These are phyloP conservation scores for Psix sp. DNA, from an alignment of 1,140 invertebrate genomes.

Conservation along the genomic window DNA sequence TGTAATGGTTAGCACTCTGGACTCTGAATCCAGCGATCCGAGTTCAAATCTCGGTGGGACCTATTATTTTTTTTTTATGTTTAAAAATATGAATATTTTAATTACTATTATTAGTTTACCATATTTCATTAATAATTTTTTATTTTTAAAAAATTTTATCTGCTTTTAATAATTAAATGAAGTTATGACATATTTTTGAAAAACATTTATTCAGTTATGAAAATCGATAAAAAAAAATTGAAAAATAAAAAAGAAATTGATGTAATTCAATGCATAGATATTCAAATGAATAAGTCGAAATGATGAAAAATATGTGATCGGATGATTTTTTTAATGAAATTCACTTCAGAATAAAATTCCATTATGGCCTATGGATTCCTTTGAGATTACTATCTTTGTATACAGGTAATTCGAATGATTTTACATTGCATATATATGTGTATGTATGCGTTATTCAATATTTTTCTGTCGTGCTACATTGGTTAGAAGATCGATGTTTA, in stretches of 20 bases:
- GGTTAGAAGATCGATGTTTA: slow-evolving; percentile 58
- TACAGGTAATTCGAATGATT: slow-evolving; percentile 21
- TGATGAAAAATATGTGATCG: not conserved
- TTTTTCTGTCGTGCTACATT: slow-evolving; percentile 35
- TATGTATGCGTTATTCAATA: slow-evolving; percentile 39
- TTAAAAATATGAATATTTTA: not conserved
- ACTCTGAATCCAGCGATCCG: slow-evolving; percentile 88
- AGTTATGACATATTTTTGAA: too few species aligned
- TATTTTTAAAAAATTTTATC: not conserved
- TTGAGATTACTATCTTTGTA: slow-evolving; percentile 24
- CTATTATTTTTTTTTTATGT: slow-evolving; percentile 43
- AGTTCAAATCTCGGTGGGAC: slow-evolving; percentile 82
- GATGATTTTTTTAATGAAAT: not conserved
- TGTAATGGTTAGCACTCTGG: slow-evolving; percentile 80
- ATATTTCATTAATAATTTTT: not conserved
- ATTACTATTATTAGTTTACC: not conserved
- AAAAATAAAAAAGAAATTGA: too few species aligned
- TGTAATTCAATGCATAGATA: too few species aligned
- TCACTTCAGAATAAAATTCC: not conserved
- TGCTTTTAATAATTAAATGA: too few species aligned
- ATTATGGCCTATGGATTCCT: slow-evolving; percentile 5
- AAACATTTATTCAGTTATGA: too few species aligned
- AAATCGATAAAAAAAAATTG: too few species aligned
- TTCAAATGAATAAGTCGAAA: too few species aligned
- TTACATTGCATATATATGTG: slow-evolving; percentile 15